Evolutionary conservation across 2,888 invertebrate genomes (phyloP), one percentile per base, ranked within the genome.

Genomic region (Conops quadrifasciatus): DNA sequence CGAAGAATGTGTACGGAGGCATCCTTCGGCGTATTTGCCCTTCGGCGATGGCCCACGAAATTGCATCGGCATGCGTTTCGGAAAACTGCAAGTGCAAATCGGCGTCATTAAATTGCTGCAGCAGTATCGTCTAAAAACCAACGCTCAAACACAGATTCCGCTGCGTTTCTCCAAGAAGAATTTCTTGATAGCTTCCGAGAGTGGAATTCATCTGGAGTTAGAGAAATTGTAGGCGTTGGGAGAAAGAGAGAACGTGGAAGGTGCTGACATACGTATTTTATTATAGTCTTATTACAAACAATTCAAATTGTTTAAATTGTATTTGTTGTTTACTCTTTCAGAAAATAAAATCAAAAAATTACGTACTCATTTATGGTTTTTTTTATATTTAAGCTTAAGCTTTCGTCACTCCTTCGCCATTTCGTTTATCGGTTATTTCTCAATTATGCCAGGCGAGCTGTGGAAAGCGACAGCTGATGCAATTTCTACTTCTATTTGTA

Each of bases 1-100:
- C 0, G 88, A 88, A 73, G 88, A 87, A 53, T 88, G 88, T 67
- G 81, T 85, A 0, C 85, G 85, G 43, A 80, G 89, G 65, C 88
- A 88, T 73, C 74, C 78, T 0, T 78, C 76, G 24, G 74, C 81
- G 0, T 84, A 80, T 73, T 71, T 85, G 15, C 82, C 84, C 0
- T 85, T 85, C 66, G 84, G 85, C 0, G 81, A 81, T 56, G 85
- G 85, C 21, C 84, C 83, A 0, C 78, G 84, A 0, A 82, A 78
- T 49, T 85, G 85, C 64, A 82, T 84, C 63, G 85, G 83, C 0
- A 68, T 80, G 36, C 77, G 84, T 21, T 85, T 85, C 73, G 84
- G 82, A 5, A 79, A 80, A 68, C 74, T 84, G 78, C 83, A 83
- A 69, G 75, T 79, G 4, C 78, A 79, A 71, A 77, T 84, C 67